Conservation (phyloP, 2,113 vertebrate species). For the Oryzias woworae region DNA sequence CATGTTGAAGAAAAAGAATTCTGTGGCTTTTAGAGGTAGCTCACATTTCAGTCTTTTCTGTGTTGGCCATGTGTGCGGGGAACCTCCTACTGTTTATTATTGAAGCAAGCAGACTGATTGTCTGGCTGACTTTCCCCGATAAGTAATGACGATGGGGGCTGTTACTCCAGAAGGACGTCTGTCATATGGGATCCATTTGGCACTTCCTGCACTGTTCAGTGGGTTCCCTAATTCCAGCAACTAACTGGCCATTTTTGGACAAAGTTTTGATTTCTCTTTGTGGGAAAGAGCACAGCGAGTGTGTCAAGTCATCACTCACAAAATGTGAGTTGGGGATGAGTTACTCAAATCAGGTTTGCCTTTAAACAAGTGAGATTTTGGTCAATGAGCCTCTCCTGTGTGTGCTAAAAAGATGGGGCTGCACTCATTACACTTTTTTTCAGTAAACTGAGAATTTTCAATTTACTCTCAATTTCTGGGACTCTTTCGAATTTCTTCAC, state of each 20-base stretch:
- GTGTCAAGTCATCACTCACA: constrained; percentile 3
- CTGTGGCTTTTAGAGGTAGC: constrained; percentile 6
- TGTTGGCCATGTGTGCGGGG: constrained; percentile 19
- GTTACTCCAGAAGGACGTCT: constrained; percentile 48
- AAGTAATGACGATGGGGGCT: constrained; percentile 52
- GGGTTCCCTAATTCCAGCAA: constrained; percentile 28
- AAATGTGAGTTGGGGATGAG: constrained; percentile 1
- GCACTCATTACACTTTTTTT: no score
- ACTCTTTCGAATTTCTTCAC: no score
- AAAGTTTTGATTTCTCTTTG: constrained; percentile 22
- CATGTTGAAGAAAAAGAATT: constrained; percentile 1
- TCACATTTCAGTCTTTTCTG: constrained; percentile 1
- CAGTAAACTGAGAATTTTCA: no score
- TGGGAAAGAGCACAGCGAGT: constrained; percentile 2
- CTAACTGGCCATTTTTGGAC: constrained; percentile 25
- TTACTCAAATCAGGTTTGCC: neutral
- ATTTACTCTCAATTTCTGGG: no score
- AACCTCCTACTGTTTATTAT: constrained; percentile 57
- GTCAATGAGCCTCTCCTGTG: constrained; percentile 6
- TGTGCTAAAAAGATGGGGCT: neutral
- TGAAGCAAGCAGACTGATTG: constrained; percentile 35
- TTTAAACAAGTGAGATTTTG: constrained; percentile 5
- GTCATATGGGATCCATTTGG: constrained; percentile 70
- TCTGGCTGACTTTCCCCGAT: constrained; percentile 40
- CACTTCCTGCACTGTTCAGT: constrained; percentile 56